phyloP scores from a whole-genome alignment of 2,888 invertebrate species.

The Mesorhabditis belari region DNA sequence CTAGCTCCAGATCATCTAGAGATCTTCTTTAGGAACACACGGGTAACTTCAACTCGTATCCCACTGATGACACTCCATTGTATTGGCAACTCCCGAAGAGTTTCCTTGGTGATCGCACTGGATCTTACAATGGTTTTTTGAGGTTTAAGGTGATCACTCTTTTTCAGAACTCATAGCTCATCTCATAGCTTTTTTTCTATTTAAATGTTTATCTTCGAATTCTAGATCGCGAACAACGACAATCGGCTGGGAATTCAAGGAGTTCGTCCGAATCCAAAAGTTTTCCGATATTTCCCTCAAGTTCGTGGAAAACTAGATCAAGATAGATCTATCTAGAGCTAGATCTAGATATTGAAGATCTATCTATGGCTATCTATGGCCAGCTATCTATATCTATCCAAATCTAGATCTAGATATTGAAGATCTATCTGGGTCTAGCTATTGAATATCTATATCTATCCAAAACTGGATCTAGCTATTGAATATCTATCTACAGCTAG shows the following conservation, averaged over 20 bases:
- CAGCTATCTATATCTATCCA: too few species aligned
- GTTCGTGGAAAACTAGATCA: neutral
- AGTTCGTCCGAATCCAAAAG: conserved; percentile 37
- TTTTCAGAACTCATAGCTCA: too few species aligned
- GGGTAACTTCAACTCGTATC: conserved; percentile 44
- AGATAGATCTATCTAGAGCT: too few species aligned
- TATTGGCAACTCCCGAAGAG: conserved; percentile 75
- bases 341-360: too few species aligned
- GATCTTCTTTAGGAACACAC: conserved; percentile 17
- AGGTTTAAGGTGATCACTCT: conserved; percentile 65
- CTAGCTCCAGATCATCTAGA: neutral
- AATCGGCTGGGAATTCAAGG: conserved; percentile 34
- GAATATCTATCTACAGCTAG: too few species aligned
- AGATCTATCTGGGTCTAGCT: neutral
- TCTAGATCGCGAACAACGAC: conserved; percentile 58
- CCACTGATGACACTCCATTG: conserved; percentile 62
- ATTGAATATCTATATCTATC: neutral
- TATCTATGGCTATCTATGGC: too few species aligned
- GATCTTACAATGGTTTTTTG: conserved; percentile 74
- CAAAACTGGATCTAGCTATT: too few species aligned
- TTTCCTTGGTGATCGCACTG: conserved; percentile 75
- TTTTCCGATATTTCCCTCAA: conserved; percentile 46
- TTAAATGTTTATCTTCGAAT: neutral
- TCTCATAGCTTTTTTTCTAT: neutral
- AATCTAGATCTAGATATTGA: too few species aligned